phyloP scores from a whole-genome alignment of 2,888 invertebrate genomes.

The Chalcosyrphus nemorum region DNA sequence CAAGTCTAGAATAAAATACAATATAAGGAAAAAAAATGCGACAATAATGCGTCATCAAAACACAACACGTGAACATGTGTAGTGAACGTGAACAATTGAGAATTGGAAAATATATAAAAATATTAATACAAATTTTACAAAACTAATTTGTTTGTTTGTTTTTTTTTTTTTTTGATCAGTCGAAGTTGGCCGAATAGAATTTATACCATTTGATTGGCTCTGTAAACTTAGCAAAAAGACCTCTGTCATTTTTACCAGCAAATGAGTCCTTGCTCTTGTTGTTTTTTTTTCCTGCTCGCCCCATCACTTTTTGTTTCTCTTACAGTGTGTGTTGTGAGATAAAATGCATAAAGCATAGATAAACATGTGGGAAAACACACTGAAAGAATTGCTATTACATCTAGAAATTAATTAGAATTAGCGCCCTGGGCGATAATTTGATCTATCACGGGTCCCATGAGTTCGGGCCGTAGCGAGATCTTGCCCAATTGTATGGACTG shows the following conservation, averaged over 20 bases:
- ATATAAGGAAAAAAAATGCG: neutral
- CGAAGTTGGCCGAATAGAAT: constrained; percentile 26
- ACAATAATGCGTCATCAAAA: constrained; percentile 33
- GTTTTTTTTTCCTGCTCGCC: neutral
- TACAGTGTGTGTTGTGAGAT: neutral
- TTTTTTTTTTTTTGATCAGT: constrained; percentile 66
- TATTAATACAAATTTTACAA: constrained; percentile 43
- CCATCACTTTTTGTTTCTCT: neutral
- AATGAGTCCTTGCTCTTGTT: constrained; percentile 60
- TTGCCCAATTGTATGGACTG: constrained; percentile 84
- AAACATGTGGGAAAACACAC: constrained; percentile 7
- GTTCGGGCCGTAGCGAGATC: constrained; percentile 86
- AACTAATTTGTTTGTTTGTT: too few species aligned
- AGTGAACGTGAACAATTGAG: neutral
- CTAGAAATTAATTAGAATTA: constrained; percentile 15
- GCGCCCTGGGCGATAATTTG: constrained; percentile 75
- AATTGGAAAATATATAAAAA: constrained; percentile 25
- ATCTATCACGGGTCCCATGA: constrained; percentile 80
- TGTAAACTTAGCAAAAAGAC: constrained; percentile 48
- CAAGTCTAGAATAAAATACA: constrained; percentile 54
- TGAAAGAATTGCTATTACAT: neutral
- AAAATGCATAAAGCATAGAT: constrained; percentile 17
- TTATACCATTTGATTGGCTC: neutral
- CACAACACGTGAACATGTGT: constrained; percentile 50
- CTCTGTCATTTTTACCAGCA: constrained; percentile 45